Conservation (phyloP, 2,797 vertebrate genomes). For the Chromis chromis region DNA sequence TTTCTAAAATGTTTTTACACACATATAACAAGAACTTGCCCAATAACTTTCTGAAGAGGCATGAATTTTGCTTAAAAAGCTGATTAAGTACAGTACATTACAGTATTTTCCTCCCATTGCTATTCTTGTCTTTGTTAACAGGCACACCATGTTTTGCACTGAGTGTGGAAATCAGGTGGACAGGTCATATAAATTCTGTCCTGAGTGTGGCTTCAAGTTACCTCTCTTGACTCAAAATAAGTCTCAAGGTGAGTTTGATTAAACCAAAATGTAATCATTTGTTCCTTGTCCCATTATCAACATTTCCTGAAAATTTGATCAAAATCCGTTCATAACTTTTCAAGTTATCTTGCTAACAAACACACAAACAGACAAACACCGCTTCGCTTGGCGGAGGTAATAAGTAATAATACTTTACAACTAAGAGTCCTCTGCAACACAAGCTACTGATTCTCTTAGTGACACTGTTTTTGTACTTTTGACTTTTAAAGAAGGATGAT, state of each 20-base stretch:
- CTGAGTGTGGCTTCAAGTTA: conserved; percentile 38
- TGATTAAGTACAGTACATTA: fast-evolving
- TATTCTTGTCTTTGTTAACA: conserved; percentile 23
- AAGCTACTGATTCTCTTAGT: too few species aligned
- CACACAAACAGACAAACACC: too few species aligned
- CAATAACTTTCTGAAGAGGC: neutral
- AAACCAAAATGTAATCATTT: too few species aligned
- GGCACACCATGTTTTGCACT: conserved; percentile 48
- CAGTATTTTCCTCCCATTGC: neutral
- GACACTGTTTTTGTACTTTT: neutral
- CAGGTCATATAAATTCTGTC: conserved; percentile 30
- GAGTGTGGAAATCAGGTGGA: conserved; percentile 16
- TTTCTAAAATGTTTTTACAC: neutral
- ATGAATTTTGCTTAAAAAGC: fast-evolving
- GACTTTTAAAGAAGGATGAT: neutral
- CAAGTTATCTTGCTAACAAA: too few species aligned
- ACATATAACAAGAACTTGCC: neutral
- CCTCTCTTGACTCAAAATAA: neutral
- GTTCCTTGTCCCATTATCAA: too few species aligned
- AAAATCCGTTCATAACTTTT: too few species aligned
- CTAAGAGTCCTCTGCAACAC: neutral
- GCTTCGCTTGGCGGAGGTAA: too few species aligned
- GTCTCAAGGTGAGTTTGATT: conserved; percentile 29
- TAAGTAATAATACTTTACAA: too few species aligned
- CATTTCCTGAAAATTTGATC: too few species aligned